Evolutionary conservation across 2,113 vertebrate genomes (phyloP), one percentile per base, ranked within the genome.

Genomic region (Leptosomus discolor): DNA sequence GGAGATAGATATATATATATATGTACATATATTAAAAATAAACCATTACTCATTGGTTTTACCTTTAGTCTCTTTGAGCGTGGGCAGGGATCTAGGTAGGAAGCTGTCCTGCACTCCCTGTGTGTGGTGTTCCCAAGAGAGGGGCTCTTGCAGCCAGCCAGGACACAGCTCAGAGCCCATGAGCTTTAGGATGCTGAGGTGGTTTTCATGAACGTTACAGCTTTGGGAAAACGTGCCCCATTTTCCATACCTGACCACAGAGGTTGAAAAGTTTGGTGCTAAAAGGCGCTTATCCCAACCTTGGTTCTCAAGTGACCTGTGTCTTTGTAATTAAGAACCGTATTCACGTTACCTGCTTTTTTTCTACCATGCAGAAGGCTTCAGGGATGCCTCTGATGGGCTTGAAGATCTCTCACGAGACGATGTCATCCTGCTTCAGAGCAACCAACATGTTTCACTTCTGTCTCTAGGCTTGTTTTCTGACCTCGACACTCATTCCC

Each of bases 391-490:
- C 29, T 23, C 26, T 61, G 68, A 8, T 37, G 53, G 17, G 58
- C 78, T 54, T 16, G 34, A 5, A 19, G 65, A 8, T n/a, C 3
- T 70, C 37, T 3, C 3, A 15, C 82, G 51, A 58, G 80, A 5
- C 0, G 36, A 22, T 23, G 23, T 58, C 8, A 76, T 48, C 17
- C 19, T 75, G 10, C 50, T 18, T 45, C 51, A 36, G 92, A 53
- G 27, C 60, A 61, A 26, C 11, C 65, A 9, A 6, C 5, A 5
- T 12, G 3, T 71, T 75, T 84, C 48, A 6, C 64, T 39, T 79
- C 37, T 91, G 60, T 60, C 88, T 91, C 58, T 5, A 99, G 99
- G 98, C 12, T 96, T 99, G 95, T 99, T 99, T 98, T 98, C 99
- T 7, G 98, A 99, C 96, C 97, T 99, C 15, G 99, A 99, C 95